Evolutionary conservation across 2,888 invertebrate genomes (phyloP).

Genomic region (Galeopsomyia nigrocyanea): DNA sequence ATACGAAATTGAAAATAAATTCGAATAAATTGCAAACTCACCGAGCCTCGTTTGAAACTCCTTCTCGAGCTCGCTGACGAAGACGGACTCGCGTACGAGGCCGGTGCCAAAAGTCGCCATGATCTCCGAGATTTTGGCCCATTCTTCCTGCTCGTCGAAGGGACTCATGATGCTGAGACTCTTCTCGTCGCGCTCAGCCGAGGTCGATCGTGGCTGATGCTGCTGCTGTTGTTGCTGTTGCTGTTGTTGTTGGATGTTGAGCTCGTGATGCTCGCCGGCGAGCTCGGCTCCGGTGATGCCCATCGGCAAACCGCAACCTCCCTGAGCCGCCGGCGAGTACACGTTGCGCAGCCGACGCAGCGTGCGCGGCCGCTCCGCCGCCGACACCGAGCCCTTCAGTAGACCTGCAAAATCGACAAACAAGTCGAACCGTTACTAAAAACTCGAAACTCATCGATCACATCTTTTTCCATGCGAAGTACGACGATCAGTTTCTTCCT

Average conservation of each 20-base stretch:
- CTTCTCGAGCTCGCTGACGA: constrained; percentile 83
- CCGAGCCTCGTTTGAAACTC: constrained; percentile 83
- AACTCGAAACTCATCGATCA: no score
- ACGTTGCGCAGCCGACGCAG: constrained; percentile 81
- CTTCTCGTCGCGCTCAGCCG: constrained; percentile 66
- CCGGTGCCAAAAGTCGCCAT: constrained; percentile 94
- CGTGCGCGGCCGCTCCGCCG: constrained; percentile 82
- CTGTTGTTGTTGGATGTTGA: constrained; percentile 16
- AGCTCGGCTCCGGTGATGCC: constrained; percentile 64
- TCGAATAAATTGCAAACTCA: constrained; percentile 60
- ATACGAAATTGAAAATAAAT: no score
- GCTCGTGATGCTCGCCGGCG: constrained; percentile 47
- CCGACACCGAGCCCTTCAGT: constrained; percentile 82
- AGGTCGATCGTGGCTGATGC: neutral
- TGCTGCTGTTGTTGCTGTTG: constrained; percentile 3
- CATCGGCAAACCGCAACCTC: constrained; percentile 52
- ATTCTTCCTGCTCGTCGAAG: constrained; percentile 95
- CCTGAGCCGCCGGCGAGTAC: constrained; percentile 71
- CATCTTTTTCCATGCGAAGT: no score
- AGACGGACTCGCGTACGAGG: constrained; percentile 82
- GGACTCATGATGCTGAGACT: constrained; percentile 82
- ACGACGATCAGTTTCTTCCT: no score
- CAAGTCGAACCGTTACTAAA: neutral
- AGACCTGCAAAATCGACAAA: constrained; percentile 74
- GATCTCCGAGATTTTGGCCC: constrained; percentile 96